phyloP scores from a whole-genome alignment of 2,888 invertebrate species.

The Pyralis farinalis region DNA sequence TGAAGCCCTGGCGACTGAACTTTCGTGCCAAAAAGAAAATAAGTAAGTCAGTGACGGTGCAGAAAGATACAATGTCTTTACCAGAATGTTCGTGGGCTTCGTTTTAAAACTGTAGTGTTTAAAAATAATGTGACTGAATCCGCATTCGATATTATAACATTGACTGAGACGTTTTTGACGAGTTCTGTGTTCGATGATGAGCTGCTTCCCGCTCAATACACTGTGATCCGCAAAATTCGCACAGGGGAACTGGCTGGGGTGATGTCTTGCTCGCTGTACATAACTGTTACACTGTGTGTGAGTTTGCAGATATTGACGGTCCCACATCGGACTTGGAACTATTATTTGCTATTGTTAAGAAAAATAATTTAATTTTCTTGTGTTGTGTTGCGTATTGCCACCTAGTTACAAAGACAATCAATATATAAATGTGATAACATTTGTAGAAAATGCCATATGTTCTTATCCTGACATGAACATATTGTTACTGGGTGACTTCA shows the following conservation, averaged over 20 bases:
- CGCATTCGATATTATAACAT: constrained; percentile 7
- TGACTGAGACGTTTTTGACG: too few species aligned
- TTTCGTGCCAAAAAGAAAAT: not conserved
- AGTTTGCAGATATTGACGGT: not conserved
- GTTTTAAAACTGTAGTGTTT: constrained; percentile 9
- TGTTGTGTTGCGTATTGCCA: too few species aligned
- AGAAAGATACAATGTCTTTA: constrained; percentile 1
- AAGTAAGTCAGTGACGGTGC: not conserved
- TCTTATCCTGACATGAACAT: too few species aligned
- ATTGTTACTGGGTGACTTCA: too few species aligned
- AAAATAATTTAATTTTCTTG: too few species aligned
- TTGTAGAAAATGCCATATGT: too few species aligned
- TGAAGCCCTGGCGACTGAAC: too few species aligned
- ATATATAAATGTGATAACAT: too few species aligned
- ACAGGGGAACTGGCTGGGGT: constrained; percentile 6
- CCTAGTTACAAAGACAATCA: too few species aligned
- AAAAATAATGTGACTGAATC: not conserved
- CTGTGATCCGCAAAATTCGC: constrained; percentile 6
- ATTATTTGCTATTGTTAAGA: too few species aligned
- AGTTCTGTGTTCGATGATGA: too few species aligned
- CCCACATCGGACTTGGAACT: too few species aligned
- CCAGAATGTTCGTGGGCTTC: constrained; percentile 11
- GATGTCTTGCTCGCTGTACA: constrained; percentile 8
- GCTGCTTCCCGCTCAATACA: constrained; percentile 8
- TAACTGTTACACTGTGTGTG: not conserved